Evolutionary conservation across 2,888 invertebrate genomes (phyloP).

Genomic region (Loripinus fragilis): DNA sequence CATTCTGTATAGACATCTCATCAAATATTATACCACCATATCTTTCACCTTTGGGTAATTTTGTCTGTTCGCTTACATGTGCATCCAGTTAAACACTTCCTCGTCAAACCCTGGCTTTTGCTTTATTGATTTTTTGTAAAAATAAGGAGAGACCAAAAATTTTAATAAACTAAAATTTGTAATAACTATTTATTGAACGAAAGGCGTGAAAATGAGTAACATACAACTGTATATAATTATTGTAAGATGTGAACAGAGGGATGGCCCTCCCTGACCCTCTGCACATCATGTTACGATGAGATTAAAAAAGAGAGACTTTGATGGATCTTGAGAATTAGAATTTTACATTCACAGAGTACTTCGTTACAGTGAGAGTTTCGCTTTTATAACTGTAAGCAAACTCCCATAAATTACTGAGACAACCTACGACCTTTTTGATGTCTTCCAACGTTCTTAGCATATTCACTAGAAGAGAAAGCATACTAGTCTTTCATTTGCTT

Average conservation of each 20-base stretch:
- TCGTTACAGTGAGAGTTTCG: slow-evolving; percentile 37
- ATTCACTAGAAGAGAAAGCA: slow-evolving; percentile 32
- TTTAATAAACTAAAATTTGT: no score
- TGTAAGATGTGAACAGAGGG: no score
- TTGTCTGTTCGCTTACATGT: slow-evolving; percentile 30
- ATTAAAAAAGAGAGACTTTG: slow-evolving; percentile 22
- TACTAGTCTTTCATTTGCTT: slow-evolving; percentile 5
- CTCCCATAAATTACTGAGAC: slow-evolving; percentile 28
- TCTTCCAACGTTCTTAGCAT: slow-evolving; percentile 29
- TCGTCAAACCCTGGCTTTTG: slow-evolving; percentile 36
- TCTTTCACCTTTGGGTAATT: slow-evolving; percentile 17
- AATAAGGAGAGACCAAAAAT: no score
- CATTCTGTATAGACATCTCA: slow-evolving; percentile 52
- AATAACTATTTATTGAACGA: no score
- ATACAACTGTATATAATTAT: no score
- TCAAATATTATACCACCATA: slow-evolving; percentile 49
- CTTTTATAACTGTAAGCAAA: slow-evolving; percentile 34
- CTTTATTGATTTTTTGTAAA: slow-evolving; percentile 38
- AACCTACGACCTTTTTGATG: slow-evolving; percentile 31
- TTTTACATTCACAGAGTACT: slow-evolving; percentile 9
- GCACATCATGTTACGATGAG: no score
- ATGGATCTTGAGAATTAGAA: slow-evolving; percentile 36
- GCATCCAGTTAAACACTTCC: slow-evolving; percentile 49
- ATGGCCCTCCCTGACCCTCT: no score
- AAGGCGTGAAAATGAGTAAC: no score